Conservation (phyloP, 2,797 vertebrate genomes). For the Valencia hispanica region DNA sequence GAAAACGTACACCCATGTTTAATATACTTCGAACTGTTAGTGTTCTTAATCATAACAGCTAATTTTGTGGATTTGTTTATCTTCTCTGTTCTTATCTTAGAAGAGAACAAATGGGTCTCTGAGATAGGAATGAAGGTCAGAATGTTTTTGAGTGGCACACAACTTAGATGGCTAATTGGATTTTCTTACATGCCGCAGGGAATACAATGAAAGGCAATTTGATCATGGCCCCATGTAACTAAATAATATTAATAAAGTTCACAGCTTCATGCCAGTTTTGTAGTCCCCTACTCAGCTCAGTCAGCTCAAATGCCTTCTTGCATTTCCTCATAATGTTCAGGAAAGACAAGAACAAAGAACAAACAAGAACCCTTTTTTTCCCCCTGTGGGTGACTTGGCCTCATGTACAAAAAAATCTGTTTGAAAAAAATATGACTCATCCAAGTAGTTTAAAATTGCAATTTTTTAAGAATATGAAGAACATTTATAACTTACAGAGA, state of each 20-base stretch:
- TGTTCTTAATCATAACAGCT: constrained; percentile 13
- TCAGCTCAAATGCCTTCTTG: constrained; percentile 22
- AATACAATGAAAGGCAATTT: constrained; percentile 53
- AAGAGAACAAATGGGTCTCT: constrained; percentile 45
- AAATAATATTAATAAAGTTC: constrained; percentile 61
- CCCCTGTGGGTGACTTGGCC: too few species aligned
- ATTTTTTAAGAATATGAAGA: not conserved
- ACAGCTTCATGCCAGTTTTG: constrained; percentile 31
- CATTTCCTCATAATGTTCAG: not conserved
- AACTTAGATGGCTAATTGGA: constrained; percentile 55
- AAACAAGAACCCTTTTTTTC: not conserved
- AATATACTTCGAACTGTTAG: not conserved
- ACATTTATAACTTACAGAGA: not conserved
- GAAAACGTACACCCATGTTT: not conserved
- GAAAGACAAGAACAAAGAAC: too few species aligned
- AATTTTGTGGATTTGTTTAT: constrained; percentile 16
- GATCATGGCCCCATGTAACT: constrained; percentile 58
- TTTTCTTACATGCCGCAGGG: constrained; percentile 37
- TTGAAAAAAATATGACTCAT: not conserved
- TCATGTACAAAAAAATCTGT: not conserved
- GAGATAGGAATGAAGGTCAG: constrained; percentile 51
- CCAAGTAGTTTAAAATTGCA: not conserved
- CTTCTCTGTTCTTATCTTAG: constrained; percentile 60
- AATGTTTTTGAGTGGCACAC: constrained; percentile 45
- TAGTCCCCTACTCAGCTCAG: constrained; percentile 26